These are phyloP conservation scores for Caprella mutica DNA, from an alignment of 2,888 invertebrate species.

Conservation along the genomic window DNA sequence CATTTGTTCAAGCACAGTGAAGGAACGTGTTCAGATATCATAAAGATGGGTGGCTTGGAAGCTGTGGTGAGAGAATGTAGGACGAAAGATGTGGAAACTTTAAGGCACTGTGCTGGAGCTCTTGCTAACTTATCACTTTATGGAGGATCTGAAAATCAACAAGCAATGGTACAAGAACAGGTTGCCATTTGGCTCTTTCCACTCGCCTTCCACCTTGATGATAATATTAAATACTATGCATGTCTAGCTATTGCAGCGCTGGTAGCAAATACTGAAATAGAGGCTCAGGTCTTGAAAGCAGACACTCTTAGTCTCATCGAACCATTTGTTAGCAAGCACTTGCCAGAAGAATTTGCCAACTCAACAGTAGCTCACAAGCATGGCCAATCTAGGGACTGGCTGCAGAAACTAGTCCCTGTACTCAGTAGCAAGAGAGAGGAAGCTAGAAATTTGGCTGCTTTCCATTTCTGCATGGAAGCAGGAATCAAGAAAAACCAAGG, in stretches of 20 bases:
- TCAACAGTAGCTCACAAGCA: conserved; percentile 85
- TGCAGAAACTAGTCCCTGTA: conserved; percentile 82
- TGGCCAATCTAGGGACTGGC: conserved; percentile 91
- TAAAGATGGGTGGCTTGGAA: conserved; percentile 80
- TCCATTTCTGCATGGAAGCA: conserved; percentile 98
- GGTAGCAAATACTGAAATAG: conserved; percentile 94
- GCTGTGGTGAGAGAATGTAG: conserved; percentile 90
- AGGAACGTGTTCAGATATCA: conserved; percentile 86
- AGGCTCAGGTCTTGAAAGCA: conserved; percentile 87
- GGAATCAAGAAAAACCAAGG: conserved; percentile 91
- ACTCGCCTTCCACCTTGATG: conserved; percentile 88
- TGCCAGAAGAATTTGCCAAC: conserved; percentile 87
- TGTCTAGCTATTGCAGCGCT: conserved; percentile 93
- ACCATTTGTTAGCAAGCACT: conserved; percentile 87
- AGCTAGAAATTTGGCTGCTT: conserved; percentile 90
- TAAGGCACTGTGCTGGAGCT: conserved; percentile 92
- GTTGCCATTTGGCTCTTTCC: conserved; percentile 96
- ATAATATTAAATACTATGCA: conserved; percentile 95
- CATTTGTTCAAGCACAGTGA: conserved; percentile 94
- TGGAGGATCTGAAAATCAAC: conserved; percentile 92
- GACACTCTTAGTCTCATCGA: conserved; percentile 95
- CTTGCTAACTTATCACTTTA: conserved; percentile 91
- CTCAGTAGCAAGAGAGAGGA: conserved; percentile 89
- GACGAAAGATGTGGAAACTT: conserved; percentile 79
- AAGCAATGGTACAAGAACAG: conserved; percentile 89